Evolutionary conservation across 2,888 invertebrate genomes (phyloP), one percentile per base, ranked within the genome.

Genomic region (Graphium colonna): DNA sequence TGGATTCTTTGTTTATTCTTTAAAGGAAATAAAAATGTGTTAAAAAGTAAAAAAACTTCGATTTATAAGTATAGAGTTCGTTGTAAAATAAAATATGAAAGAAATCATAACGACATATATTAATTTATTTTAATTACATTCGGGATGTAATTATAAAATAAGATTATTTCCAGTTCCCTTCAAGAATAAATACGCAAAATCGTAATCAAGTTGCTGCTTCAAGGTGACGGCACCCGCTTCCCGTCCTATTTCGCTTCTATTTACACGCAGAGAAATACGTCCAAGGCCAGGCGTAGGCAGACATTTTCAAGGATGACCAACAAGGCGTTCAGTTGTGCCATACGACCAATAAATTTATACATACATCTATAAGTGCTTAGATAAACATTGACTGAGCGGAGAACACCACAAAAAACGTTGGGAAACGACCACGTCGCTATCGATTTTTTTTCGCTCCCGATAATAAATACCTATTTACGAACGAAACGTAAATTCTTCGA

Each of bases 191-290:
- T n/a, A n/a, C n/a, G n/a, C n/a, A n/a, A n/a, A n/a, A n/a, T n/a
- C n/a, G n/a, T n/a, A n/a, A n/a, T n/a, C n/a, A n/a, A n/a, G n/a
- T n/a, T n/a, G n/a, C n/a, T n/a, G n/a, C n/a, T n/a, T n/a, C n/a
- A n/a, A n/a, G n/a, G n/a, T n/a, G n/a, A n/a, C n/a, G n/a, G n/a
- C n/a, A n/a, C n/a, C 48, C 47, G 54, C 62, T 70, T 75, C 68
- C 75, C 67, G 69, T 73, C 33, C 33, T 33, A 33, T 33, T 10
- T 33, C 33, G 33, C 72, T 68, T 65, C 72, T 56, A 73, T 68
- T 69, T 72, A 60, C 52, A 43, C 51, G 48, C 33, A 50, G 42
- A 49, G 45, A 57, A 64, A 57, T 57, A 52, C 44, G 45, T 48
- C 56, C 63, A 70, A 70, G 67, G 68, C 60, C 60, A 51, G 15